Evolutionary conservation across 1,140 invertebrate genomes (phyloP), one percentile per base, ranked within the genome.

Genomic region (Eciton burchellii): DNA sequence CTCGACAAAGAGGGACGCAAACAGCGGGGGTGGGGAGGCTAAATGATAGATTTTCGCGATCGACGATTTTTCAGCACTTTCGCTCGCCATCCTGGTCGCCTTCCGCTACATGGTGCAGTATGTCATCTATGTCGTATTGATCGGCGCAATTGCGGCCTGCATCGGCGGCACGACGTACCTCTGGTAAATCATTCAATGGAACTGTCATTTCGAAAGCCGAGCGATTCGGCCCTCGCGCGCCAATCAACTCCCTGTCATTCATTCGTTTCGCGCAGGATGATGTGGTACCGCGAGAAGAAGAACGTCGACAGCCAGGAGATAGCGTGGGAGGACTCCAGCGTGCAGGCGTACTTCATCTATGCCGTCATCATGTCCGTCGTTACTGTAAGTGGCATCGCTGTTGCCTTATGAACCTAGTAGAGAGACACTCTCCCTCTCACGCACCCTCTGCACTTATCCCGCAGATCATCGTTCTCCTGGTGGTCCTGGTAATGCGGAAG

Each of bases 401-500:
- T n/a, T n/a, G n/a, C n/a, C n/a, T n/a, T n/a, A n/a, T n/a, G n/a
- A n/a, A n/a, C n/a, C n/a, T n/a, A n/a, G n/a, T n/a, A n/a, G n/a
- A n/a, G n/a, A n/a, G n/a, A n/a, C n/a, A n/a, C n/a, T n/a, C n/a
- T n/a, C n/a, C n/a, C n/a, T n/a, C 21, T 26, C 14, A 21, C 24
- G n/a, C 14, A 4, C 9, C 11, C 16, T 41, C 43, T 4, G 54
- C 21, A 12, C 9, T 0, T 47, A 26, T 47, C 81, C 72, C 62
- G 21, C 77, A 93, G 92, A 91, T 96, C 1, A 90, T 97, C 54
- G 94, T 97, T 49, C 82, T 97, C 62, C 82, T 97, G n/a, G 92
- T 97, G 0, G 93, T 97, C 5, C 88, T 97, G 24, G 95, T 96
- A 0, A 95, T 97, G 96, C 94, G 97, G 87, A 97, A 96, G 88